Evolutionary conservation across 2,797 vertebrate genomes (phyloP).

Genomic region (Alectoris magna): DNA sequence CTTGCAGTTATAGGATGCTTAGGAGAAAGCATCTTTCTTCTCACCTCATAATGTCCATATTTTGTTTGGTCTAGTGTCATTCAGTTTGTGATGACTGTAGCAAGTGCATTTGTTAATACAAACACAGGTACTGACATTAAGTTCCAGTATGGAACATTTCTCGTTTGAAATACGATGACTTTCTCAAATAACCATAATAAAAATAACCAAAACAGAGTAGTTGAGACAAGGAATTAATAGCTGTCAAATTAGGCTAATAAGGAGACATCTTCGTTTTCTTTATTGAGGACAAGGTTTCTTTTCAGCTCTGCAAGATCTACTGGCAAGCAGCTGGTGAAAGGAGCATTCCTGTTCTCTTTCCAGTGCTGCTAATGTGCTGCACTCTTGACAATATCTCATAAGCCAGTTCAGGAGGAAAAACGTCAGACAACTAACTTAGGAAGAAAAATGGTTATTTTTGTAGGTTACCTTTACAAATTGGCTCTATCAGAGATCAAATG

Average conservation of each 20-base stretch:
- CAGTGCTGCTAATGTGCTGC: accelerated
- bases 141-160: not conserved
- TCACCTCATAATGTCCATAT: not conserved
- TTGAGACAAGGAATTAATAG: not conserved
- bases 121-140: not conserved
- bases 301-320: not conserved
- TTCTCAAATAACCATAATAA: not conserved
- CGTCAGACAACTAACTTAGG: not conserved
- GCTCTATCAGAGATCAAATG: not conserved
- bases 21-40: not conserved
- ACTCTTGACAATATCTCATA: accelerated
- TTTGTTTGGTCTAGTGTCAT: not conserved
- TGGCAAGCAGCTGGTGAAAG: not conserved
- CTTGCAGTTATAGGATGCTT: not conserved
- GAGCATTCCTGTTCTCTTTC: not conserved
- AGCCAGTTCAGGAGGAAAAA: not conserved
- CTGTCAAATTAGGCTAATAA: not conserved
- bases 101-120: not conserved
- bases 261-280: not conserved
- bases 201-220: not conserved
- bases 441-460: not conserved
- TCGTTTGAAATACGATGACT: not conserved
- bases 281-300: not conserved
- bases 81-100: not conserved
- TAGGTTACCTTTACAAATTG: not conserved